Evolutionary conservation across 2,113 vertebrate genomes (phyloP).

Genomic region (Eleginops maclovinus): DNA sequence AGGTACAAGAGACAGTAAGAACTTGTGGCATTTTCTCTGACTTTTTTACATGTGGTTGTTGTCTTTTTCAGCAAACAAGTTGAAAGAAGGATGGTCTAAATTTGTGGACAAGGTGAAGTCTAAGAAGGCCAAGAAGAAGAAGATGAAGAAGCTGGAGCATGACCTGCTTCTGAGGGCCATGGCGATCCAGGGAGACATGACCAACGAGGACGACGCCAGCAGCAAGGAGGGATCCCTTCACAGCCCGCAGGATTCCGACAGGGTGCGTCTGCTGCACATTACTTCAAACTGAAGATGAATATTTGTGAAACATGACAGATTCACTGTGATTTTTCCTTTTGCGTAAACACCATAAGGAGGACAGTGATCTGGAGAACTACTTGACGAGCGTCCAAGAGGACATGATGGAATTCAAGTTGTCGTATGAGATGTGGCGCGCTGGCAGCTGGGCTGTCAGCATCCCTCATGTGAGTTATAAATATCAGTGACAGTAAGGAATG

Average conservation of each 20-base stretch:
- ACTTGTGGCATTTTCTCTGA: not conserved
- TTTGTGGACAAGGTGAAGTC: conserved; percentile 75
- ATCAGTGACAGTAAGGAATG: conserved; percentile 43
- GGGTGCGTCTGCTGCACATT: conserved; percentile 59
- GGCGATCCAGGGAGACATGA: conserved; percentile 1
- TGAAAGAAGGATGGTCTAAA: conserved; percentile 74
- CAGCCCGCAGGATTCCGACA: conserved; percentile 66
- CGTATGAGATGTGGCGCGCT: conserved; percentile 84
- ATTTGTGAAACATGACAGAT: conserved; percentile 33
- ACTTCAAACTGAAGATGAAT: not conserved
- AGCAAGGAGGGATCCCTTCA: conserved; percentile 61
- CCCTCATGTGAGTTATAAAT: conserved; percentile 76
- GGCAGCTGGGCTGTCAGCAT: conserved; percentile 82
- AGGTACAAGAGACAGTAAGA: not conserved
- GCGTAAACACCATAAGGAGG: conserved; percentile 68
- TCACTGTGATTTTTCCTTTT: conserved; percentile 37
- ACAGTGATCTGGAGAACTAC: conserved; percentile 72
- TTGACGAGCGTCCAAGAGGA: conserved; percentile 74
- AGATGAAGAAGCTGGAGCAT: conserved; percentile 67
- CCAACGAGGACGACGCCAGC: conserved; percentile 37
- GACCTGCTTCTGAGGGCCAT: conserved; percentile 36
- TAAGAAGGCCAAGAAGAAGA: conserved; percentile 75
- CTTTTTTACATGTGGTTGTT: not conserved
- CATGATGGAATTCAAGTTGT: conserved; percentile 83
- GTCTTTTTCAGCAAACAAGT: conserved; percentile 67